These are phyloP conservation scores for Aradophagus sp. DNA, from an alignment of 1,140 invertebrate genomes.

Conservation along the genomic window DNA sequence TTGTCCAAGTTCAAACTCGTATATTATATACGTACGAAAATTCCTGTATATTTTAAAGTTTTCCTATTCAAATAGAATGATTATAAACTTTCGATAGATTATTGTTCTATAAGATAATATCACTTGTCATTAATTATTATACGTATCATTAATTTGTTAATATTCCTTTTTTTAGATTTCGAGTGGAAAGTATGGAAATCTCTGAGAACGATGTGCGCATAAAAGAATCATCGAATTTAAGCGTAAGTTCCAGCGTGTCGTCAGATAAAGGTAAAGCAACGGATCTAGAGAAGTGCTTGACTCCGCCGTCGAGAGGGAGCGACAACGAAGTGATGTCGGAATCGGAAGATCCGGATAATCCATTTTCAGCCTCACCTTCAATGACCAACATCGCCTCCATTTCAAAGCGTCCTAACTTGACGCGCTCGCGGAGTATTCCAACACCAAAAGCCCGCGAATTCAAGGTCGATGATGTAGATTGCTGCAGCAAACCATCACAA, in stretches of 20 bases:
- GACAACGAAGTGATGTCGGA: constrained; percentile 28
- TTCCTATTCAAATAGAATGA: too few species aligned
- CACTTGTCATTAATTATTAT: too few species aligned
- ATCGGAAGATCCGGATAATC: constrained; percentile 29
- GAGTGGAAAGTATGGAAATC: constrained; percentile 72
- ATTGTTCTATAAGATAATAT: too few species aligned
- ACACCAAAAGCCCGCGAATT: constrained; percentile 56
- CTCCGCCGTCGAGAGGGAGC: constrained; percentile 4
- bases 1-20: too few species aligned
- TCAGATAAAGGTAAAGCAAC: constrained; percentile 55
- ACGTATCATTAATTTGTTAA: too few species aligned
- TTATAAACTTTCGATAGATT: too few species aligned
- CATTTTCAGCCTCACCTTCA: constrained; percentile 42
- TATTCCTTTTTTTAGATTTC: constrained; percentile 62
- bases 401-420: constrained; percentile 59
- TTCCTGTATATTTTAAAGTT: too few species aligned
- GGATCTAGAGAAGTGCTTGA: constrained; percentile 28
- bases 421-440: constrained; percentile 69
- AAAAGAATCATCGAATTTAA: constrained; percentile 59
- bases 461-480: constrained; percentile 48
- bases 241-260: constrained; percentile 42
- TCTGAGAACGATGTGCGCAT: constrained; percentile 70
- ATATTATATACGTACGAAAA: too few species aligned
- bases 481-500: constrained; percentile 37
- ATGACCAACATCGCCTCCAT: constrained; percentile 23